These are phyloP conservation scores for Corbicula japonica DNA, from an alignment of 2,888 invertebrate genomes.

Conservation along the genomic window DNA sequence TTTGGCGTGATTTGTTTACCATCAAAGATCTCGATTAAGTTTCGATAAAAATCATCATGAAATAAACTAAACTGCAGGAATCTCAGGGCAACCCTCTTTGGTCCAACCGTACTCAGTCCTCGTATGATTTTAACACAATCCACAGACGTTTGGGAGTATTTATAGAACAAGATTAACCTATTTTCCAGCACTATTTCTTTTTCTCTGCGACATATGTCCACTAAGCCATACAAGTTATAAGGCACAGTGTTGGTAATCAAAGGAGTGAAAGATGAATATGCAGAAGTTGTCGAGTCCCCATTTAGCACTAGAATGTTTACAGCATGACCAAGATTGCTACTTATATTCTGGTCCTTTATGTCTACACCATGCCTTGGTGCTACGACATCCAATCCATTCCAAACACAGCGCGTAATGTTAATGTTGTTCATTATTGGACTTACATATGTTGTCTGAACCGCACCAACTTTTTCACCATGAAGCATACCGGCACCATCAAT, in stretches of 20 bases:
- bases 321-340: constrained; percentile 94
- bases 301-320: constrained; percentile 95
- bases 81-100: constrained; percentile 95
- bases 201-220: constrained; percentile 98
- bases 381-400: constrained; percentile 96
- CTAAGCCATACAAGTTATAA: constrained; percentile 96
- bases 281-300: constrained; percentile 91
- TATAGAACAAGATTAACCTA: constrained; percentile 96
- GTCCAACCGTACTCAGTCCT: constrained; percentile 90
- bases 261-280: constrained; percentile 94
- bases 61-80: constrained; percentile 85
- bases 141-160: constrained; percentile 97
- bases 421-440: constrained; percentile 94
- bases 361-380: constrained; percentile 93
- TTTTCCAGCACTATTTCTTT: constrained; percentile 97
- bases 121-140: constrained; percentile 99
- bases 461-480: constrained; percentile 96
- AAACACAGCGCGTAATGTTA: constrained; percentile 93
- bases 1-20: constrained; percentile 94
- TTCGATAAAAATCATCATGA: constrained; percentile 88
- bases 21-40: constrained; percentile 95
- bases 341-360: constrained; percentile 87
- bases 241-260: constrained; percentile 91
- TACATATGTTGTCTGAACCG: constrained; percentile 95
- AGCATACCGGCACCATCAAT: constrained; percentile 97